Percentiles rank a stretch among this genome's conserved stretches.
phyloP scores from a whole-genome alignment of 2,113 vertebrate genomes.

The Nipponia nippon region DNA sequence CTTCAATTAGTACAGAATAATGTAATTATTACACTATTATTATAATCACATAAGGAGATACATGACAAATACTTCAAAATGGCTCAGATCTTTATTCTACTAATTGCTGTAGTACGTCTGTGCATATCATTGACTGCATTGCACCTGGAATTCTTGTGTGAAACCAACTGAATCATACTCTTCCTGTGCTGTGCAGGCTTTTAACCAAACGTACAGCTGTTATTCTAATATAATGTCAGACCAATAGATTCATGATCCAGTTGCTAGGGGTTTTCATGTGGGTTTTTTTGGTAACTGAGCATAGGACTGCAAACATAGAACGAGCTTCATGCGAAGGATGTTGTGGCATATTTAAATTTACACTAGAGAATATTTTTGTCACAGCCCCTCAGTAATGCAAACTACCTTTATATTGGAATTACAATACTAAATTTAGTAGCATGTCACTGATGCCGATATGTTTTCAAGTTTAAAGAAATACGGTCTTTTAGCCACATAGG shows the following conservation, averaged over 20 bases:
- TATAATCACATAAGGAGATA: neutral
- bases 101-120: neutral
- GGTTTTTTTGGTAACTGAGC: neutral
- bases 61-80: neutral
- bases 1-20: slow-evolving; percentile 3
- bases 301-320: neutral
- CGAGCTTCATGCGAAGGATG: neutral
- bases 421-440: neutral
- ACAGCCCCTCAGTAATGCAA: neutral
- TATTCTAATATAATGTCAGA: neutral
- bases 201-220: neutral
- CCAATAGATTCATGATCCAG: neutral
- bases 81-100: neutral
- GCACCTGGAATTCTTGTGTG: neutral
- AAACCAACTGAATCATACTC: neutral
- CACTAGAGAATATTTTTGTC: neutral
- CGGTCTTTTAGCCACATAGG: neutral
- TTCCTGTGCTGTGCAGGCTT: neutral
- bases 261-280: neutral
- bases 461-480: neutral
- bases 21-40: neutral
- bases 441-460: neutral
- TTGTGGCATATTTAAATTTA: neutral
- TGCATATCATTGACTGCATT: neutral
- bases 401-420: neutral